Evolutionary conservation across 2,888 invertebrate species (phyloP).

Genomic region (Drosophila kokeensis): DNA sequence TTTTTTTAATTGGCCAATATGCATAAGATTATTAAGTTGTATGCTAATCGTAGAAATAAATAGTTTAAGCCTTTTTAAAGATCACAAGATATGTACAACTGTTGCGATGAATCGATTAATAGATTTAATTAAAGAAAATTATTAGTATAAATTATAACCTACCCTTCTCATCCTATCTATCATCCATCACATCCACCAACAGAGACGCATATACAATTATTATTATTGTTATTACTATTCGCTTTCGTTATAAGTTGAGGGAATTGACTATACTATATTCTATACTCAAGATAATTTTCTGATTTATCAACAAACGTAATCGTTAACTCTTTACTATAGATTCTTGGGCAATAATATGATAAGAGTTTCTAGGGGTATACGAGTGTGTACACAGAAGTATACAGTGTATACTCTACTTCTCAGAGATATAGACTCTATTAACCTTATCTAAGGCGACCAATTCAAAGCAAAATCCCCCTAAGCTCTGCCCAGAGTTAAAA

Average conservation of each 20-base stretch:
- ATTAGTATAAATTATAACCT: not conserved
- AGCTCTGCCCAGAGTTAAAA: slow-evolving; percentile 2
- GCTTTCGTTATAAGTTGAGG: not conserved
- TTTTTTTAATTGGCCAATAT: not conserved
- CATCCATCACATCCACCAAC: not conserved
- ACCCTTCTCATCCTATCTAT: not conserved
- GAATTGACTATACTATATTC: not conserved
- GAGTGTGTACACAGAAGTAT: not conserved
- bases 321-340: not conserved
- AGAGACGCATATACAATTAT: not conserved
- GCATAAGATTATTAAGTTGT: not conserved
- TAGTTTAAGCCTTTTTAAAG: not conserved
- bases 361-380: slow-evolving; percentile 5
- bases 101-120: not conserved
- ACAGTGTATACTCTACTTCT: not conserved
- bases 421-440: not conserved
- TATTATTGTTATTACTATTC: not conserved
- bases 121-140: not conserved
- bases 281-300: not conserved
- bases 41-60: not conserved
- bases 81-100: not conserved
- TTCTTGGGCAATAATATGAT: slow-evolving; percentile 25
- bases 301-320: not conserved
- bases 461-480: not conserved
- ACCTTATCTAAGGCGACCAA: not conserved